Base-by-base conservation (phyloP, 2,113 vertebrate species). In the Corythoichthys haematopterus region DNA sequence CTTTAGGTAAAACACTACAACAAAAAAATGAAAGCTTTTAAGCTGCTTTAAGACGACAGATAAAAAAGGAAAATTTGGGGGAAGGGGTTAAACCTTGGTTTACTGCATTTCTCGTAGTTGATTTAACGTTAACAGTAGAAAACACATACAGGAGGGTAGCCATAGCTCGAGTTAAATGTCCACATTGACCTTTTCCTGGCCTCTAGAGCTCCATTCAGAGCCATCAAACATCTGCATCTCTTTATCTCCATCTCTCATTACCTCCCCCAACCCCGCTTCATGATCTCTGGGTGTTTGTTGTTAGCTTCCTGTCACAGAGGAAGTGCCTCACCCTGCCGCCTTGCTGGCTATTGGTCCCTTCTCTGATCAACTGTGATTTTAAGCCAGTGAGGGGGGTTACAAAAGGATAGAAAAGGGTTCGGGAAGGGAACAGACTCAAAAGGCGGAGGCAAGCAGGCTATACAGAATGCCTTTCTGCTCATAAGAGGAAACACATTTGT, bases 291-390 rank as follows among this genome's bases (percentile, higher is more conserved):
- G 73, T 90, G 83, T 90, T 87, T 87, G 86, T 76, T 88, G 88
- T 85, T 86, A 10, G 80, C 84, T 93, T 91, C 90, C 88, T 92
- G 90, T 92, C 77, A 84, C 85, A 92, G 71, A 91, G 92, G 91
- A 92, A 92, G 89, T 88, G 88, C 89, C 88, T 90, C 90, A 79
- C 90, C 91, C 90, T 78, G 77, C 77, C 35, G 66, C 77, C 80
- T 80, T 62, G 58, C 82, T 84, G 83, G 79, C 78, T 43, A 88
- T 89, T 90, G 88, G 90, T 72, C 70, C 69, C 36, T 28, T 64
- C 72, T 81, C 65, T 72, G 74, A 81, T 81, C 47, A 80, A 83
- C 80, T 80, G 64, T 79, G 90, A 88, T 90, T 88, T 85, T 57
- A 64, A 51, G 47, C 47, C 40, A 68, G 20, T 11, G 64, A 66